phyloP scores from a whole-genome alignment of 2,797 vertebrate species.

The Aselliscus stoliczkanus region DNA sequence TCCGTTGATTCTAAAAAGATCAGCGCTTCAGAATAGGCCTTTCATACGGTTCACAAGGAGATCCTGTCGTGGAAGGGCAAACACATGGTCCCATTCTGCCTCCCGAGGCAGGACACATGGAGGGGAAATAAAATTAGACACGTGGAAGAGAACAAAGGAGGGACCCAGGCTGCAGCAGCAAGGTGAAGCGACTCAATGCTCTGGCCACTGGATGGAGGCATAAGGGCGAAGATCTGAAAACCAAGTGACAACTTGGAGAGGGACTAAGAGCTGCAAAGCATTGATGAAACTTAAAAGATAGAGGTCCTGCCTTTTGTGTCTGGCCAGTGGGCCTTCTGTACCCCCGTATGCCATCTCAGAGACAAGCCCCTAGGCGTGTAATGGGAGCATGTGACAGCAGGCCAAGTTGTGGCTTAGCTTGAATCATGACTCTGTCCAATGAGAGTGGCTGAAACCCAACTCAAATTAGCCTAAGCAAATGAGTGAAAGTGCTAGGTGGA shows the following conservation, averaged over 20 bases:
- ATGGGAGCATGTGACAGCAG: rapidly evolving
- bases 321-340: not conserved
- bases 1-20: not conserved
- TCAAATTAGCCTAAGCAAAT: not conserved
- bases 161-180: not conserved
- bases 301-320: not conserved
- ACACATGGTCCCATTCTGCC: not conserved
- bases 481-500: not conserved
- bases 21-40: not conserved
- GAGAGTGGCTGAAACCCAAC: not conserved
- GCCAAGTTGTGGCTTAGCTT: not conserved
- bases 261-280: not conserved
- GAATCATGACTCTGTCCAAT: not conserved
- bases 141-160: not conserved
- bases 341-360: not conserved
- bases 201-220: not conserved
- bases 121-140: not conserved
- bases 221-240: not conserved
- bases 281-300: not conserved
- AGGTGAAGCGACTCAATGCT: not conserved
- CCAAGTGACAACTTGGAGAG: not conserved
- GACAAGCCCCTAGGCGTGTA: not conserved
- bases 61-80: not conserved
- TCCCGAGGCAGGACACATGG: not conserved
- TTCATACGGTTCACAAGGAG: not conserved